A percentile compares a stretch with the other conserved stretches of the same genome.
Conservation (phyloP, 2,888 invertebrate species). For the Morpho helenor region DNA sequence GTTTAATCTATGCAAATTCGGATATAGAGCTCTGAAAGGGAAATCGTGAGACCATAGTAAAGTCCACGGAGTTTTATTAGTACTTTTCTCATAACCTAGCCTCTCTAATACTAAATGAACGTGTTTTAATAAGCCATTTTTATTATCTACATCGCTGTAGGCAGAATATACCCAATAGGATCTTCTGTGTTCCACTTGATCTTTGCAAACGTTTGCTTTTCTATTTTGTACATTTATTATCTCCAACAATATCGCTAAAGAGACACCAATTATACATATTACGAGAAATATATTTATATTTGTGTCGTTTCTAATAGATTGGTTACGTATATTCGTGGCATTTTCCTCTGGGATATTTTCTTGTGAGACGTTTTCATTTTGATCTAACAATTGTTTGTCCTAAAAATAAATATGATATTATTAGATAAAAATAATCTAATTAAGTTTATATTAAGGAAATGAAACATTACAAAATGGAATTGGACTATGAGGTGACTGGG, state of each 20-base stretch:
- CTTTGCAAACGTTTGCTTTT: conserved; percentile 32
- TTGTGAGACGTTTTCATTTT: conserved; percentile 20
- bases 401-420: conserved; percentile 24
- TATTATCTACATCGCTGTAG: conserved; percentile 72
- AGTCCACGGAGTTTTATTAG: conserved; percentile 84
- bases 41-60: conserved; percentile 97
- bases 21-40: conserved; percentile 84
- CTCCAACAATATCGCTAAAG: conserved; percentile 53
- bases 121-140: conserved; percentile 86
- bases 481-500: too few relatives aligned
- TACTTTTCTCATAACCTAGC: conserved; percentile 84
- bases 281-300: conserved; percentile 49
- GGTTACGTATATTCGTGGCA: conserved; percentile 19
- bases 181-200: conserved; percentile 31
- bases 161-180: conserved; percentile 81
- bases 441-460: too few relatives aligned
- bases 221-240: conserved; percentile 47
- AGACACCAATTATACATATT: conserved; percentile 55
- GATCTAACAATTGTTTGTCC: conserved; percentile 26
- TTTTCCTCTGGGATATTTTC: conserved; percentile 27
- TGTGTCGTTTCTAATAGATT: conserved; percentile 32
- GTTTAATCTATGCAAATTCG: conserved; percentile 77
- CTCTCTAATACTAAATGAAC: conserved; percentile 88
- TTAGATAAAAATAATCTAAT: background rate
- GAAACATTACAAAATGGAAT: too few relatives aligned